Evolutionary conservation across 2,113 vertebrate species (phyloP).

Genomic region (Sylvicapra grimmia): DNA sequence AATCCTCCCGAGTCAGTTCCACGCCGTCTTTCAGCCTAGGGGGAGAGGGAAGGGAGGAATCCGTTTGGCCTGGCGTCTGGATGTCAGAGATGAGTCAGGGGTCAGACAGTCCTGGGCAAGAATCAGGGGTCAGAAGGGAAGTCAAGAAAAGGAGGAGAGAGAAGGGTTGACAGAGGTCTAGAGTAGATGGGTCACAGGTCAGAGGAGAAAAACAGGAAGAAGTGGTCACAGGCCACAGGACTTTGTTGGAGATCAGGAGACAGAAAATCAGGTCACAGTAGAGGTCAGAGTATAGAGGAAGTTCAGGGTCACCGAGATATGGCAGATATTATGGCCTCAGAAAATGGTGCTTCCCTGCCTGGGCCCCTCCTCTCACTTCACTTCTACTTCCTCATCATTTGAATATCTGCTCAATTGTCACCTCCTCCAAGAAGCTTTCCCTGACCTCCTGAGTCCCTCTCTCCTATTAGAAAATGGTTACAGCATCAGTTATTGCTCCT

Average conservation of each 20-base stretch:
- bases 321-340: not conserved
- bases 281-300: not conserved
- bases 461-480: not conserved
- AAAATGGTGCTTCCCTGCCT: not conserved
- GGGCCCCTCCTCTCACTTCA: not conserved
- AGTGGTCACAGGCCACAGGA: not conserved
- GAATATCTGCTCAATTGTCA: not conserved
- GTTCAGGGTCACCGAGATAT: not conserved
- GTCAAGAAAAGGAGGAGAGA: rapidly evolving
- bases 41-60: not conserved
- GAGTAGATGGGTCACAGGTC: not conserved
- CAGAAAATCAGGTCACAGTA: not conserved
- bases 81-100: not conserved
- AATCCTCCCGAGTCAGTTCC: conserved; percentile 88
- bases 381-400: not conserved
- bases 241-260: not conserved
- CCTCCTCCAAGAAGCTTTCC: not conserved
- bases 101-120: no score
- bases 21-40: conserved; percentile 92
- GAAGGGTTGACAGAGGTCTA: not conserved
- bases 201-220: not conserved
- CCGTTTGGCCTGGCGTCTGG: rapidly evolving
- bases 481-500: not conserved
- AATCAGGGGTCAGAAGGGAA: no score
- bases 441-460: not conserved